Evolutionary conservation across 2,888 invertebrate species (phyloP).

Genomic region (Phalera bucephala): DNA sequence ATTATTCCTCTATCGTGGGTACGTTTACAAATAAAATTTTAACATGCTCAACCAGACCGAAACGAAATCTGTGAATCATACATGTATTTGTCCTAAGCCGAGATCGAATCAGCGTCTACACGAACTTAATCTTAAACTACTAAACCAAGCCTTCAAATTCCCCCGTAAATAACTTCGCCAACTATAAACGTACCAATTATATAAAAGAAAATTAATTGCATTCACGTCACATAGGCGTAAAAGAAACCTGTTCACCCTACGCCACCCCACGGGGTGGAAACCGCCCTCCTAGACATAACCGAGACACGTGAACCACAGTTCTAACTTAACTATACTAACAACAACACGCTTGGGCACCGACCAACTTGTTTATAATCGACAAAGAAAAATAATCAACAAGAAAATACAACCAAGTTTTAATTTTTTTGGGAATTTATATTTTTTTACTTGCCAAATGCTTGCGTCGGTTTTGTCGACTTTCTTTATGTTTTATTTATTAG

Average conservation of each 20-base stretch:
- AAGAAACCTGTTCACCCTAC: constrained; percentile 16
- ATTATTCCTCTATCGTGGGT: too few species aligned
- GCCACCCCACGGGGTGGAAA: neutral
- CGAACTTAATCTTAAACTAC: too few species aligned
- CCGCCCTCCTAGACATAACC: constrained; percentile 3
- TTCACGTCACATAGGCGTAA: neutral
- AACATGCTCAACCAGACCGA: too few species aligned
- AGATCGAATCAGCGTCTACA: too few species aligned
- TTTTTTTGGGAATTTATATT: neutral
- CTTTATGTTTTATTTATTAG: constrained; percentile 66
- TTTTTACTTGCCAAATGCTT: constrained; percentile 47
- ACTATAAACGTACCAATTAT: neutral
- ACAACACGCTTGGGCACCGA: constrained; percentile 25
- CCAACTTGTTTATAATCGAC: constrained; percentile 2
- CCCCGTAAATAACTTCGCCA: neutral
- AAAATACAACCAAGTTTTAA: neutral
- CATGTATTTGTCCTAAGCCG: too few species aligned
- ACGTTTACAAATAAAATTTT: too few species aligned
- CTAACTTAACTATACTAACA: constrained; percentile 30
- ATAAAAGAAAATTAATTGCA: constrained; percentile 2
- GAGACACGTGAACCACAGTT: constrained; percentile 42
- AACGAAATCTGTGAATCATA: too few species aligned
- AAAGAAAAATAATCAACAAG: neutral
- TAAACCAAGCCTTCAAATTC: too few species aligned
- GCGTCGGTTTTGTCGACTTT: constrained; percentile 56